These are phyloP conservation scores for Oreochromis tanganicae DNA, from an alignment of 2,113 vertebrate species.

Conservation along the genomic window DNA sequence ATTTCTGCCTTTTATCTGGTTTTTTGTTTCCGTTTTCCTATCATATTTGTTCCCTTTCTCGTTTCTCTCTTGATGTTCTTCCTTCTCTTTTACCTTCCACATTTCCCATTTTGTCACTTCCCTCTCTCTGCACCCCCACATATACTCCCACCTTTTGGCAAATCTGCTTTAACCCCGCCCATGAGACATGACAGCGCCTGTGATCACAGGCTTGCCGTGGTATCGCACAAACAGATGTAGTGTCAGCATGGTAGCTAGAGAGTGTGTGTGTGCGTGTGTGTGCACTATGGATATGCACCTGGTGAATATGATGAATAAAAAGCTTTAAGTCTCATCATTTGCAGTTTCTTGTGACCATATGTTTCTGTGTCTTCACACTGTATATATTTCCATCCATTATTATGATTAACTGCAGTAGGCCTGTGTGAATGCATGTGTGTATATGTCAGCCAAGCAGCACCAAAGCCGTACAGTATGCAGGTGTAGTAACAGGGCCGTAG, in stretches of 20 bases:
- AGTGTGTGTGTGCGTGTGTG: neutral
- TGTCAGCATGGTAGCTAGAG: constrained; percentile 40
- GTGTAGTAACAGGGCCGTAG: constrained; percentile 1
- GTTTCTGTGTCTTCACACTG: neutral
- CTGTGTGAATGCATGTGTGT: neutral
- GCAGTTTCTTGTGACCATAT: neutral
- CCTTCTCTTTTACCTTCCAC: neutral
- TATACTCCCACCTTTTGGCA: neutral
- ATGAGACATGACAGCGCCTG: constrained; percentile 40
- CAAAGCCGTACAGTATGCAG: neutral
- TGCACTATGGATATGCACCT: neutral
- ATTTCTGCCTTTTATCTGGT: neutral
- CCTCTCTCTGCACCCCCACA: neutral
- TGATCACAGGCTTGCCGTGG: constrained; percentile 49
- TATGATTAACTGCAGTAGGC: neutral
- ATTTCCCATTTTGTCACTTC: neutral
- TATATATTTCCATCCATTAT: neutral
- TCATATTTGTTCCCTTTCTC: neutral
- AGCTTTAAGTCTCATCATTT: neutral
- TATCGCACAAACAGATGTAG: constrained; percentile 55
- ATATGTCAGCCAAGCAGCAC: neutral
- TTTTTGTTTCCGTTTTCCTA: neutral
- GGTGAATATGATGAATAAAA: neutral
- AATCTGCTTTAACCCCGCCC: constrained; percentile 41
- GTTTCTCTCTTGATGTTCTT: neutral